These are phyloP conservation scores for Stegostoma tigrinum DNA, from an alignment of 2,113 vertebrate genomes.

Conservation along the genomic window DNA sequence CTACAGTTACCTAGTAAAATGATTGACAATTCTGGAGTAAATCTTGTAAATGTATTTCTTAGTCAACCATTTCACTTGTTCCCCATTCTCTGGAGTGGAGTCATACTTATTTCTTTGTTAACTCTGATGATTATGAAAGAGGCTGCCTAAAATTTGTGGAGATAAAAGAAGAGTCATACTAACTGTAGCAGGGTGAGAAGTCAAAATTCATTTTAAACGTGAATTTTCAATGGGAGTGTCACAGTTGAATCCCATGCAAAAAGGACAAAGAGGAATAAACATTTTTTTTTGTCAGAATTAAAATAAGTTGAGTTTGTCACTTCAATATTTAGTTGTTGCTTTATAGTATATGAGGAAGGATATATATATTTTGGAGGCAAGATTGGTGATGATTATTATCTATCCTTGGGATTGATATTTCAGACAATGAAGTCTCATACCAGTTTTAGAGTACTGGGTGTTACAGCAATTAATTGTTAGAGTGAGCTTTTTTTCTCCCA, in stretches of 20 bases:
- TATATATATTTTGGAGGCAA: not conserved
- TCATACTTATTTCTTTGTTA: not conserved
- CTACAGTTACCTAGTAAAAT: not conserved
- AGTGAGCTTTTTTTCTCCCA: not conserved
- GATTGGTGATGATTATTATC: not conserved
- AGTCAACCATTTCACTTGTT: not conserved
- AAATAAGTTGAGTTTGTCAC: not conserved
- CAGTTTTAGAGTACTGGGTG: not conserved
- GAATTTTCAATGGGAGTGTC: not conserved
- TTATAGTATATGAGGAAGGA: not conserved
- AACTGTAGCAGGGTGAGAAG: not conserved
- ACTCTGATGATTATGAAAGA: not conserved
- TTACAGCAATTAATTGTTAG: not conserved
- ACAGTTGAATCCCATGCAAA: no score
- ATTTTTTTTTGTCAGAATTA: not conserved
- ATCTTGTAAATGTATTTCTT: not conserved
- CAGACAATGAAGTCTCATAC: not conserved
- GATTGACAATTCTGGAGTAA: not conserved
- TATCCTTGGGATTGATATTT: not conserved
- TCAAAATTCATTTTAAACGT: not conserved
- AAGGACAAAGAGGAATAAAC: not conserved
- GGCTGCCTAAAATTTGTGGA: not conserved
- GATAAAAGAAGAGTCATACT: not conserved
- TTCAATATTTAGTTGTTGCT: not conserved
- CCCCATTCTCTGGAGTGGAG: not conserved